Conservation (phyloP, 2,888 invertebrate genomes). For the Criorhina ranunculi region DNA sequence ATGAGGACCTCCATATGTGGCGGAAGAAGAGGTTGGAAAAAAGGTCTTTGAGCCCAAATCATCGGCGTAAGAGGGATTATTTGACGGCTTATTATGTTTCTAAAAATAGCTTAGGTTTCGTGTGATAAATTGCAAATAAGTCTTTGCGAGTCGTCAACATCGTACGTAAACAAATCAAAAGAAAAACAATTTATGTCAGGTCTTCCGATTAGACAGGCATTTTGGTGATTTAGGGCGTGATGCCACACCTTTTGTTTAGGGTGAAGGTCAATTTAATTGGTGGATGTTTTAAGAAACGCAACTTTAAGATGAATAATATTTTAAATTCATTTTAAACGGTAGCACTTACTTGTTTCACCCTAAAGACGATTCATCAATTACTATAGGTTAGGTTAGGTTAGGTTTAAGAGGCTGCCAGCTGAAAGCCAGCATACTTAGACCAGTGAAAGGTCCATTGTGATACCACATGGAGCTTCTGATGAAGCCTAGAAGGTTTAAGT, state of each 20-base stretch:
- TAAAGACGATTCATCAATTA: no score
- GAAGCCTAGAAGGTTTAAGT: no score
- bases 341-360: no score
- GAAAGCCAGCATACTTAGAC: no score
- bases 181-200: slow-evolving; percentile 27
- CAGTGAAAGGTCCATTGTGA: no score
- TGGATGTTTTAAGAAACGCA: no score
- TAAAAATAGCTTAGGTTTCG: slow-evolving; percentile 25
- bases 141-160: slow-evolving; percentile 5
- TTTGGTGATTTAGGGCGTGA: slow-evolving; percentile 1
- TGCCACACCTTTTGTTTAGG: neutral
- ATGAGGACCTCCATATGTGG: slow-evolving; percentile 3
- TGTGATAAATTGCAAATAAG: slow-evolving; percentile 30
- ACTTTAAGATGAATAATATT: no score
- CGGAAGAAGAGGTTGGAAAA: neutral
- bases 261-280: neutral
- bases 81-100: slow-evolving; percentile 19
- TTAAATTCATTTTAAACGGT: no score
- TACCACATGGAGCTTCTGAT: no score
- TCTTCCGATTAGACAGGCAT: neutral
- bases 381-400: no score
- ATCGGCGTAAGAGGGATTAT: slow-evolving; percentile 25
- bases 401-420: no score
- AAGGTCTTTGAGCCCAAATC: slow-evolving; percentile 28
- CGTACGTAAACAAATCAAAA: slow-evolving; percentile 35